Percentiles rank a stretch among this genome's conserved stretches.
Evolutionary conservation across 2,113 vertebrate species (phyloP).

Genomic region (Myxocyprinus asiaticus): DNA sequence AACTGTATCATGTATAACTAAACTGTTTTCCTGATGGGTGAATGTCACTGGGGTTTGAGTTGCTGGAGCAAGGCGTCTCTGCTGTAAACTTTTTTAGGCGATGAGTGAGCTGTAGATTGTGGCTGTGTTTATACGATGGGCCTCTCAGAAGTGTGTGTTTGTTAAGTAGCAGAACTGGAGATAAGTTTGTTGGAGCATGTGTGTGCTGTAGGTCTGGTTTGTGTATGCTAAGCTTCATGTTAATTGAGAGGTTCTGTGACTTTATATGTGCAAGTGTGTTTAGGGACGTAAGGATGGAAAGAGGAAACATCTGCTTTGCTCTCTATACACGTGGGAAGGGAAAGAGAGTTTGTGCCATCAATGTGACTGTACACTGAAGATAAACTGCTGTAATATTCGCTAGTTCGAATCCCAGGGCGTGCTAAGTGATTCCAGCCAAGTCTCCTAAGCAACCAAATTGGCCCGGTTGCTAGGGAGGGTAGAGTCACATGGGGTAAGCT

Average conservation of each 20-base stretch:
- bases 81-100: constrained; percentile 67
- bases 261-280: constrained; percentile 10
- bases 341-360: neutral
- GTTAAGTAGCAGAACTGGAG: constrained; percentile 55
- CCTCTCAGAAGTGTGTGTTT: constrained; percentile 62
- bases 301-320: constrained; percentile 72
- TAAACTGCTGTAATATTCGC: constrained; percentile 5
- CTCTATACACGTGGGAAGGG: constrained; percentile 39
- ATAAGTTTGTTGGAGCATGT: constrained; percentile 49
- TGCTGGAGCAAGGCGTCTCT: constrained; percentile 56
- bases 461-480: too few relatives aligned
- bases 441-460: too few relatives aligned
- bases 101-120: constrained; percentile 29
- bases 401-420: too few relatives aligned
- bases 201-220: constrained; percentile 23
- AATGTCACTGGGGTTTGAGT: constrained; percentile 23
- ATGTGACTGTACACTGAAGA: constrained; percentile 6
- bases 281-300: constrained; percentile 38
- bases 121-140: constrained; percentile 63
- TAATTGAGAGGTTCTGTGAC: too few relatives aligned
- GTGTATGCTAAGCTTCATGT: constrained; percentile 6
- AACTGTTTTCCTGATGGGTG: constrained; percentile 7
- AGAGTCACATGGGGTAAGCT: too few relatives aligned
- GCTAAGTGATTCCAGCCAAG: too few relatives aligned
- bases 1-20: neutral